Conservation (phyloP, 2,888 invertebrate genomes). For the Volucella bombylans region DNA sequence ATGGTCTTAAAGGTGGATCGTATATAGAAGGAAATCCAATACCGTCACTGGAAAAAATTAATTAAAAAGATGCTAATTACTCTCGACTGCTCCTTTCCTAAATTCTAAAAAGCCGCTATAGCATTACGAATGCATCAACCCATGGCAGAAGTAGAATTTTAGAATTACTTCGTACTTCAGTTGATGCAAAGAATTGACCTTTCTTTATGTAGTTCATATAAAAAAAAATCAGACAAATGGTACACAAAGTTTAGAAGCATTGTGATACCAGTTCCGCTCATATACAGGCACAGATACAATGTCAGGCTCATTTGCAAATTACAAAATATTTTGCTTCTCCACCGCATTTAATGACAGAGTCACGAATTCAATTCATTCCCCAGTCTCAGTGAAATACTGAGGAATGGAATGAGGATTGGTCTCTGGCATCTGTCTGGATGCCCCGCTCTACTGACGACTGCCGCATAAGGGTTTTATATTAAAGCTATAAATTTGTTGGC, state of each 20-base stretch:
- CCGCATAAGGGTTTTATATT: slow-evolving; percentile 54
- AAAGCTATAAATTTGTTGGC: slow-evolving; percentile 57
- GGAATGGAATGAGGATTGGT: slow-evolving; percentile 25
- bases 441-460: neutral
- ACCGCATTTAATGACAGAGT: slow-evolving; percentile 62
- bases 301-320: slow-evolving; percentile 73
- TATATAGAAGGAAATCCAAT: neutral
- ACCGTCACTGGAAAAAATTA: neutral
- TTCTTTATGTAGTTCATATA: slow-evolving; percentile 33
- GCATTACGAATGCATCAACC: neutral
- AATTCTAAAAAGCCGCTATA: neutral
- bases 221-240: slow-evolving; percentile 18
- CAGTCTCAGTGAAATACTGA: slow-evolving; percentile 30
- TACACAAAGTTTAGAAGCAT: slow-evolving; percentile 43
- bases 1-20: slow-evolving; percentile 41
- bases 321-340: slow-evolving; percentile 65
- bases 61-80: slow-evolving; percentile 29
- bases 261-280: slow-evolving; percentile 30
- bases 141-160: slow-evolving; percentile 15
- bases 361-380: slow-evolving; percentile 61
- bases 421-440: neutral
- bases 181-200: slow-evolving; percentile 61
- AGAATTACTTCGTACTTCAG: slow-evolving; percentile 48
- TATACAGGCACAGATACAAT: slow-evolving; percentile 63
- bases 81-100: neutral